Evolutionary conservation across 2,888 invertebrate species (phyloP), one percentile per base, ranked within the genome.

Genomic region (Capitulum mitella): DNA sequence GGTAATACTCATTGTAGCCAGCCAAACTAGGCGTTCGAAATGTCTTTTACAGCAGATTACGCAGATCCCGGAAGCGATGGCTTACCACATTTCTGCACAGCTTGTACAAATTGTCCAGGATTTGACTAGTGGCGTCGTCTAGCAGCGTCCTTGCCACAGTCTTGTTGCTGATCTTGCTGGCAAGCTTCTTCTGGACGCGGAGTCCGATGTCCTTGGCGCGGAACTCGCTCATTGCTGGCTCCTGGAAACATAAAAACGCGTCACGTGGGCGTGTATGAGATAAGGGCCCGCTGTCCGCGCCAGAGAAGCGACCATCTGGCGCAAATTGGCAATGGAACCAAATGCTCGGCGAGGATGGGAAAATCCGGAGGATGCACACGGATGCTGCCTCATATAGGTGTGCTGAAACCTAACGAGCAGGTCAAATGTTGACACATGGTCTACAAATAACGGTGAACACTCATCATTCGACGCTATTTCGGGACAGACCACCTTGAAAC

Each of bases 161-260:
- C 85, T 95, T 93, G 79, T 91, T 91, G 85, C 96, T 94, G 89
- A 98, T 95, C 43, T 95, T 91, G 79, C 97, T 94, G 78, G 97
- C 89, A 83, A 98, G 92, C 88, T 98, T 98, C 89, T 98, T 98
- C 88, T 98, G 98, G 80, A 95, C 95, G 82, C 96, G 90, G 82
- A 98, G 90, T 77, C 96, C 95, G 84, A 98, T 92, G 86, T 97
- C 96, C 84, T 95, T 91, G 80, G 97, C 95, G 87, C 92, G 92
- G 88, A 94, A 94, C 54, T 79, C 79, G 51, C 43, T 75, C 75
- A 75, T 75, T 43, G 29, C 29, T 22, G 29, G 29, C 58, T 2
- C 5, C 58, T 58, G 58, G 22, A n/a, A 58, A n/a, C n/a, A n/a
- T n/a, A n/a, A n/a, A n/a, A n/a, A n/a, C n/a, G n/a, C n/a, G n/a